Evolutionary conservation across 2,797 vertebrate genomes (phyloP).

Genomic region (Sebastes hopkinsi): DNA sequence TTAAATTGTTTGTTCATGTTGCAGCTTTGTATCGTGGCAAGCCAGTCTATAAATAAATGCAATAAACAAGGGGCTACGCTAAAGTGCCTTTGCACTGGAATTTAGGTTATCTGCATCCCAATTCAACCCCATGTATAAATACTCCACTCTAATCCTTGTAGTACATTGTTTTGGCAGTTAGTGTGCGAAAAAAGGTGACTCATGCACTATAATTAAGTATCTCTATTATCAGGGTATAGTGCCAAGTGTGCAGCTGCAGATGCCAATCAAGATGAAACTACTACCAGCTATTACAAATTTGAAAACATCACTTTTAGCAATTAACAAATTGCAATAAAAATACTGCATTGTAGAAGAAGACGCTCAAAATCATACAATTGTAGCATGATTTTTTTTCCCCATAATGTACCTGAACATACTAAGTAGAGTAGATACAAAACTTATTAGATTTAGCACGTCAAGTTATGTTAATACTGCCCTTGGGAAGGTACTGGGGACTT

Average conservation of each 20-base stretch:
- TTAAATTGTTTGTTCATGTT: not conserved
- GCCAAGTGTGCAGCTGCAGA: constrained; percentile 13
- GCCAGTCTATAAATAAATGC: not conserved
- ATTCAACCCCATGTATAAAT: not conserved
- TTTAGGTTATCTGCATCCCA: constrained; percentile 3
- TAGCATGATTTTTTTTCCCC: not conserved
- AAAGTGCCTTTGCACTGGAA: not conserved
- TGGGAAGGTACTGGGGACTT: not conserved
- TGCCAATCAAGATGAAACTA: not conserved
- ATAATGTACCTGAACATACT: not conserved
- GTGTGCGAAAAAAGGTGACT: not conserved
- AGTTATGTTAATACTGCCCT: not conserved
- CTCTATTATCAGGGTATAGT: not conserved
- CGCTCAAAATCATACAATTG: not conserved
- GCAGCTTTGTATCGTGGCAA: not conserved
- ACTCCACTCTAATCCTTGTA: not conserved
- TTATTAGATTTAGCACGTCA: not conserved
- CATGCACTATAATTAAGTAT: not conserved
- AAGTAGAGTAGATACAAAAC: not conserved
- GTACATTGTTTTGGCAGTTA: not conserved
- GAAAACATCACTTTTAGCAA: not conserved
- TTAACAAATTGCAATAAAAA: not conserved
- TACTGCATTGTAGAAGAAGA: not conserved
- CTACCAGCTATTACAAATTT: not conserved
- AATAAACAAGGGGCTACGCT: not conserved